phyloP scores from a whole-genome alignment of 2,888 invertebrate species.

The Eupithecia dodoneata region DNA sequence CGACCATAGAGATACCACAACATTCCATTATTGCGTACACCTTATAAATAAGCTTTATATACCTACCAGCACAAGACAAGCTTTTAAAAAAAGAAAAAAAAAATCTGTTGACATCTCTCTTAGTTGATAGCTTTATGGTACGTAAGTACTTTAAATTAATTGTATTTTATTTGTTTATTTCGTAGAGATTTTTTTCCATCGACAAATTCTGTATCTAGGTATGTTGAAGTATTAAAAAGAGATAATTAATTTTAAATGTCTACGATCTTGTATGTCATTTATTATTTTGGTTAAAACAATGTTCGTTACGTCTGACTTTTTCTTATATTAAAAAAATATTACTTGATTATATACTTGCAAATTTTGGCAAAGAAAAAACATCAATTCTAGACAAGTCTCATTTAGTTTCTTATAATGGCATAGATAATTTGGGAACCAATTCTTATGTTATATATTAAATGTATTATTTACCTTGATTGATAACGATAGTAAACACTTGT shows the following conservation, averaged over 20 bases:
- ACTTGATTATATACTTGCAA: not conserved
- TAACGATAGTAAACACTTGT: not conserved
- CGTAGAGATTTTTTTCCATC: conserved; percentile 10
- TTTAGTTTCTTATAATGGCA: too few species aligned
- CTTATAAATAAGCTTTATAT: conserved; percentile 78
- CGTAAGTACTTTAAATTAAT: not conserved
- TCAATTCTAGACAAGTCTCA: too few species aligned
- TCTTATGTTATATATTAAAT: not conserved
- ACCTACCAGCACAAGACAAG: conserved; percentile 70
- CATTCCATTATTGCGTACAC: conserved; percentile 78
- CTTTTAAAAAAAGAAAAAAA: conserved; percentile 55
- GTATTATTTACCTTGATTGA: not conserved
- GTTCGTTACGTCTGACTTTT: not conserved
- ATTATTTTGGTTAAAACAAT: not conserved
- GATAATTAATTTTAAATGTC: conserved; percentile 19
- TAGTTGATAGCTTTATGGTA: conserved; percentile 37
- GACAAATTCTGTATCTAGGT: not conserved
- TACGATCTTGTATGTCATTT: not conserved
- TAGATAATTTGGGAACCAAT: too few species aligned
- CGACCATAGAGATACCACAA: conserved; percentile 61
- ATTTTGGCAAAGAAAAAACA: too few species aligned
- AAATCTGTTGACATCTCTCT: conserved; percentile 72
- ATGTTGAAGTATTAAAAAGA: conserved; percentile 20
- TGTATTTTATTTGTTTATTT: conserved; percentile 25
- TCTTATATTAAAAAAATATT: not conserved